phyloP scores from a whole-genome alignment of 2,888 invertebrate genomes.

The Dicranocentrus wangi region DNA sequence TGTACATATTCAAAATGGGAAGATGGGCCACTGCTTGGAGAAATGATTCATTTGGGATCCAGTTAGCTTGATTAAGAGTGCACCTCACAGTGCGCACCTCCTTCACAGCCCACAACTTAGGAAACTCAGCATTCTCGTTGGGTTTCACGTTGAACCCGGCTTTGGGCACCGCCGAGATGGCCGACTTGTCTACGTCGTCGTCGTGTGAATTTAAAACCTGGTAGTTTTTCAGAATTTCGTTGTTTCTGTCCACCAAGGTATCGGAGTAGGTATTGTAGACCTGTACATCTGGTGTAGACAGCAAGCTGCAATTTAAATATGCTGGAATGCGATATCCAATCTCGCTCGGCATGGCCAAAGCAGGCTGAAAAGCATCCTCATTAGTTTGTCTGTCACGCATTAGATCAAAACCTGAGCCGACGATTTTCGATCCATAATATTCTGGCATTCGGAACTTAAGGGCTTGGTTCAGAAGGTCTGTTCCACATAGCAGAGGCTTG shows the following conservation, averaged over 20 bases:
- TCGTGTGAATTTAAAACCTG: no score
- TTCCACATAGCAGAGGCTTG: neutral
- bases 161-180: neutral
- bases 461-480: neutral
- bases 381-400: no score
- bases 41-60: slow-evolving; percentile 14
- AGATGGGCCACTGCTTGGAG: neutral
- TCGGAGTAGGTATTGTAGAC: no score
- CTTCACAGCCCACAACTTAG: neutral
- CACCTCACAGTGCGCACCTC: slow-evolving; percentile 30
- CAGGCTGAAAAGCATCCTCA: no score
- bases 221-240: no score
- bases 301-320: no score
- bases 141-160: slow-evolving; percentile 43
- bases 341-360: no score
- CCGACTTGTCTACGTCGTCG: slow-evolving; percentile 24
- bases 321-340: no score
- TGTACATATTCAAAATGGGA: neutral
- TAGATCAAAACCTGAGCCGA: slow-evolving; percentile 11
- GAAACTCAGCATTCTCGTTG: neutral
- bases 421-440: neutral
- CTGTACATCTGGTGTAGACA: no score
- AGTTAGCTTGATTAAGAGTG: neutral
- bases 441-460: neutral
- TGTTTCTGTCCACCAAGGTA: no score